Evolutionary conservation across 2,113 vertebrate species (phyloP), one percentile per base, ranked within the genome.

Genomic region (Myotis davidii): DNA sequence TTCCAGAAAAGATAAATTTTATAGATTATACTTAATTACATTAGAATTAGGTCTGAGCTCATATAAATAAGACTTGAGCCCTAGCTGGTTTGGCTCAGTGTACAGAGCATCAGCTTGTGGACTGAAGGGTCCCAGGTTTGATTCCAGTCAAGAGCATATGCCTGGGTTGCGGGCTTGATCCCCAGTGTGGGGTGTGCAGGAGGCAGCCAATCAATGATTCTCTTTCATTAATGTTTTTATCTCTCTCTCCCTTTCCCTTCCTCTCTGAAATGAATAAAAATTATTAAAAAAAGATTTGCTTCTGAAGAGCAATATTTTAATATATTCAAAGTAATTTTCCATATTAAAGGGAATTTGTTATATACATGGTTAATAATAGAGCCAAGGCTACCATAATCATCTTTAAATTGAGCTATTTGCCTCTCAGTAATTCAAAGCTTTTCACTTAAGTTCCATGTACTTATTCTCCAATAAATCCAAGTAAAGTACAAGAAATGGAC

Each of bases 321-420:
- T 70, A 90, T 29, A 54, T 73, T 94, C 54, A 65, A 91, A 86
- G 45, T 83, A 82, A 83, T 37, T 83, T 89, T 52, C 61, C 54
- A 45, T 42, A 87, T 86, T 42, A 79, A 93, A 93, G 20, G 5
- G 5, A 81, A 93, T 13, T 50, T 85, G 37, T 56, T 50, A 83
- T 10, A 79, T 54, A 90, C 11, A 85, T 77, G 2, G 23, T 76
- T 92, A 95, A 84, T 45, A 83, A 87, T 10, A 94, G 45, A 39
- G 37, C 54, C 32, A 96, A n/a, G 21, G 37, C 9, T 77, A 78
- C 64, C 59, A 91, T 13, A 59, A 81, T 83, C 12, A 52, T 7
- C 56, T 89, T 94, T 91, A 87, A 88, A 67, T 13, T 34, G 74
- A 97, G 32, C 37, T 89, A 65, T 72, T 59, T 17, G 77, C 39